Conservation (phyloP, 1,140 invertebrate species). For the Apis laboriosa region DNA sequence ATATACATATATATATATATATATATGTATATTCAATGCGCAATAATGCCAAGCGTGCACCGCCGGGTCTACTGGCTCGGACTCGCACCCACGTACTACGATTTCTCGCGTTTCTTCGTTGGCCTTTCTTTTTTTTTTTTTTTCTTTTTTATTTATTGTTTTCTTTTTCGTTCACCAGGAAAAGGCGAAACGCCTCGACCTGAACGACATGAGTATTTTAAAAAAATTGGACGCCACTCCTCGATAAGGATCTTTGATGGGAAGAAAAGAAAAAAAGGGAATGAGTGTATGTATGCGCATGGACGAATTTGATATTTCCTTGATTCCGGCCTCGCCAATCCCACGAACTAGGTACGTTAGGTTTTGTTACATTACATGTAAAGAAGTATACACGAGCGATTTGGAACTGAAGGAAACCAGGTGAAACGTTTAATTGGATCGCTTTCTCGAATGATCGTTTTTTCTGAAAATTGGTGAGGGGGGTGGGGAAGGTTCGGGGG, state of each 20-base stretch:
- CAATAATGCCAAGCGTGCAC: conserved; percentile 74
- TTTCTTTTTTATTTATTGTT: too few relatives aligned
- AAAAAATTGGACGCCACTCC: conserved; percentile 18
- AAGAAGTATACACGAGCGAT: conserved; percentile 7
- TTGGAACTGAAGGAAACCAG: conserved; percentile 8
- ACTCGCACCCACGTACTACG: conserved; percentile 60
- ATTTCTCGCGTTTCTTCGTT: conserved; percentile 41
- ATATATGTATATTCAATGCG: conserved; percentile 40
- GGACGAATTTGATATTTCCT: conserved; percentile 24
- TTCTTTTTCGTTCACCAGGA: not conserved
- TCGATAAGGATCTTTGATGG: conserved; percentile 20
- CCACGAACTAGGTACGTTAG: conserved; percentile 35
- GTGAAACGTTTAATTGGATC: not conserved
- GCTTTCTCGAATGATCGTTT: not conserved
- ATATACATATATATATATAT: not conserved
- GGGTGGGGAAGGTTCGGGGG: too few relatives aligned
- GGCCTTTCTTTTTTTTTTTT: conserved; percentile 17
- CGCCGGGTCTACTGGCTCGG: conserved; percentile 59
- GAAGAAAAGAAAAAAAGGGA: not conserved
- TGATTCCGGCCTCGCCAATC: conserved; percentile 15
- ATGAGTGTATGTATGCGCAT: not conserved
- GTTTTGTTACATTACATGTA: conserved; percentile 8
- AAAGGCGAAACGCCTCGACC: conserved; percentile 43
- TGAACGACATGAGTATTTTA: conserved; percentile 39
- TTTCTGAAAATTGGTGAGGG: not conserved